Base-by-base conservation (phyloP, 2,113 vertebrate species). In the Cnemophilus loriae region DNA sequence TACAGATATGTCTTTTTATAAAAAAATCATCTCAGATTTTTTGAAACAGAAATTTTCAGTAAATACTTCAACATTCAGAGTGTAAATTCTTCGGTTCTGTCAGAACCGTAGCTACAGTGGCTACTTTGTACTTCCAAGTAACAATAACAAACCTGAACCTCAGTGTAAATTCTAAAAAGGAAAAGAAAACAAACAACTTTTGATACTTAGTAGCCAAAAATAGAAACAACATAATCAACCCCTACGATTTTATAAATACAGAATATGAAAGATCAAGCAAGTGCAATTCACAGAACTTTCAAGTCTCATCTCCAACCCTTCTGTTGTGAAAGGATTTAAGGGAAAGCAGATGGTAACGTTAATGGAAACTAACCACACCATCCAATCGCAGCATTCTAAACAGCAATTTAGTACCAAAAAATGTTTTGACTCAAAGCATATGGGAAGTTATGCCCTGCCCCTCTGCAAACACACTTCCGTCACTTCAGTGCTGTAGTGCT, bases 191-290 rank as follows among this genome's bases (percentile, higher is more conserved):
- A 50, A 60, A 6, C 14, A 52, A 22, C 4, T 64, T 80, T 56
- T 57, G 32, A 63, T 70, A 88, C 39, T 88, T 76, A 55, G 15
- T 63, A 80, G 21, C 27, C 14, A 71, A 47, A n/a, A 71, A 2
- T 1, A 50, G 27, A 4, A 87, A 57, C 0, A 90, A 77, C 0
- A 16, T 9, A 37, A 59, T 19, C 19, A 23, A 35, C 18, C 3
- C 20, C 0, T 14, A 49, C 0, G 0, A 19, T 39, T 75, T 42
- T 13, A 53, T 16, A 68, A 32, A 52, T 4, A 39, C 0, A 55
- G 24, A 84, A 23, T 12, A 33, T 6, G 20, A 71, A 93, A 23
- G 15, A 41, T 15, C 7, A 73, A 65, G 16, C 16, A 80, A 75
- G 47, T 8, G 1, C 16, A 85, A 74, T 61, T 83, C 23, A 69